phyloP scores from a whole-genome alignment of 2,113 vertebrate genomes.

The Lates calcarifer region DNA sequence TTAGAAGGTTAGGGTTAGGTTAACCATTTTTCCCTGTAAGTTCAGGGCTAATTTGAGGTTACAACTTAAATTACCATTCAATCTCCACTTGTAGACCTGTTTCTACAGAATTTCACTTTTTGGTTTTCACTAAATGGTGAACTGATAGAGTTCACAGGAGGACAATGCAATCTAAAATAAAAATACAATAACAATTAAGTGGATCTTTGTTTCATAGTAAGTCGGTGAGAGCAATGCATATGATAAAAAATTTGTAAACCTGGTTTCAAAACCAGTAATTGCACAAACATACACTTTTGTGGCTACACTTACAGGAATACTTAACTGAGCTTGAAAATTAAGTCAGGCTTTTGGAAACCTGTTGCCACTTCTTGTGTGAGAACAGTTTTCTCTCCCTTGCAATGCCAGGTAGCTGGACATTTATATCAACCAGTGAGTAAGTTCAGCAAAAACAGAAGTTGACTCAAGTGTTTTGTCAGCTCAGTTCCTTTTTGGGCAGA shows the following conservation, averaged over 20 bases:
- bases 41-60: neutral
- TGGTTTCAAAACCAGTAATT: neutral
- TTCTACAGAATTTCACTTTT: neutral
- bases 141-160: neutral
- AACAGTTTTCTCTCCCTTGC: too few species aligned
- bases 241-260: neutral
- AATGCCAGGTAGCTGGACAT: neutral
- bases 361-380: neutral
- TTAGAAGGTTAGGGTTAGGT: too few species aligned
- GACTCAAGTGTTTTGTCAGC: conserved; percentile 28
- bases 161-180: neutral
- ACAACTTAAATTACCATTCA: too few species aligned
- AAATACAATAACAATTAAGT: neutral
- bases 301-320: neutral
- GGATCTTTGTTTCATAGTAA: neutral
- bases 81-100: neutral
- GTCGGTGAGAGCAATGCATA: neutral
- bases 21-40: neutral
- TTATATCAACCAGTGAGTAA: neutral
- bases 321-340: neutral
- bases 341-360: neutral
- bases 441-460: conserved; percentile 51
- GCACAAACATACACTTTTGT: neutral
- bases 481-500: conserved; percentile 36
- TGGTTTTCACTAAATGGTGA: neutral